phyloP scores from a whole-genome alignment of 2,113 vertebrate genomes.

The Cyprinodon brontotheroides region DNA sequence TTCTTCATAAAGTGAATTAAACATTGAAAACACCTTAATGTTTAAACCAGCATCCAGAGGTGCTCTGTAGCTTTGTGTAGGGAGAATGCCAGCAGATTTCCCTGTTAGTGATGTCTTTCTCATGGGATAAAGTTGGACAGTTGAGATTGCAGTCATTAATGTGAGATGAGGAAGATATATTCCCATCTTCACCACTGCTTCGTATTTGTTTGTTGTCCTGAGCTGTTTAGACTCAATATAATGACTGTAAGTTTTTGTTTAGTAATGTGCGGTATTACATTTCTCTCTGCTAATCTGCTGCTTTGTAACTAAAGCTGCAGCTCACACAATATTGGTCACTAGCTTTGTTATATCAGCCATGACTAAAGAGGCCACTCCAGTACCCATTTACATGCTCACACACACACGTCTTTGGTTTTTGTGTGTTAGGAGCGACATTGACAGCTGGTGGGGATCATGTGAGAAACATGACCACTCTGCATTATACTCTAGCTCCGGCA shows the following conservation, averaged over 20 bases:
- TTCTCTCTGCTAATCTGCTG: background rate
- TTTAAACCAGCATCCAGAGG: too few species aligned
- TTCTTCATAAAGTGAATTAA: too few species aligned
- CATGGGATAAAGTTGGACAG: background rate
- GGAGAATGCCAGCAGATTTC: background rate
- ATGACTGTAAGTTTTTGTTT: background rate
- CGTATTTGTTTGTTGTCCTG: background rate
- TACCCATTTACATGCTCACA: constrained; percentile 41
- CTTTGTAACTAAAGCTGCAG: constrained; percentile 37
- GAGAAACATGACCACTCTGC: constrained; percentile 65
- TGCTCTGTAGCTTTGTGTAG: background rate
- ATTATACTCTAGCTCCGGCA: constrained; percentile 60
- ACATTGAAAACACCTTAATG: too few species aligned
- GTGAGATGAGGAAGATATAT: constrained; percentile 1
- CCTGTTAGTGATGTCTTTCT: background rate
- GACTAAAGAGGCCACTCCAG: constrained; percentile 62
- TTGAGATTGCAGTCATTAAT: background rate
- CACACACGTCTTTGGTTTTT: constrained; percentile 20
- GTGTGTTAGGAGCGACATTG: constrained; percentile 58
- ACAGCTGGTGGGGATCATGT: constrained; percentile 71
- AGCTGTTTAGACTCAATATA: background rate
- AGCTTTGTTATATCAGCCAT: constrained; percentile 60
- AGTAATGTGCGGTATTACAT: background rate
- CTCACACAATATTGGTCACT: constrained; percentile 41
- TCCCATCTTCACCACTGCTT: background rate